A percentile compares a stretch with the other conserved stretches of the same genome.
phyloP scores from a whole-genome alignment of 35 echinoderm and acorn worm genomes.

The Nesometra sesokonis region DNA sequence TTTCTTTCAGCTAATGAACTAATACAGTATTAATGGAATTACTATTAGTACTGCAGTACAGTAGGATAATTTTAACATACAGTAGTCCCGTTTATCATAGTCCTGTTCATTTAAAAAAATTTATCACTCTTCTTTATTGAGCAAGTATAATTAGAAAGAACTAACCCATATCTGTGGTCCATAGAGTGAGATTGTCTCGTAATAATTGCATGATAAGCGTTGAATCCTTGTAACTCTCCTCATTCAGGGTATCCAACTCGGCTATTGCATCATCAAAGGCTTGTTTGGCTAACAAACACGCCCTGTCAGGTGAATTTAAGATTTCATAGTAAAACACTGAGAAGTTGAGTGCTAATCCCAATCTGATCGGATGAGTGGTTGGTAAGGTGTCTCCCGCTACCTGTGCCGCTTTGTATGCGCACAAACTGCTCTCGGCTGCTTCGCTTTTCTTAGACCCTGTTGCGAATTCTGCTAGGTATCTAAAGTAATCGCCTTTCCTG shows the following conservation, averaged over 20 bases:
- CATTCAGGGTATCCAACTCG: constrained; percentile 68
- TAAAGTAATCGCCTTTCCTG: constrained; percentile 95
- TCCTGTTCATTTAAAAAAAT: no score
- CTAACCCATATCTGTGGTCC: constrained; percentile 87
- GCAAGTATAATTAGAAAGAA: no score
- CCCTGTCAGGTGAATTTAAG: constrained; percentile 77
- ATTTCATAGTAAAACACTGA: constrained; percentile 99
- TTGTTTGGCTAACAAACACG: constrained; percentile 73
- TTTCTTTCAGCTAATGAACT: no score
- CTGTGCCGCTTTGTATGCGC: constrained; percentile 64
- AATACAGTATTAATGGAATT: no score
- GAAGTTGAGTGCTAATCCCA: constrained; percentile 97
- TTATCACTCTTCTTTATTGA: no score
- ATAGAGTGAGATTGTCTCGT: constrained; percentile 96
- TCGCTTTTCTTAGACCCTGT: constrained; percentile 9
- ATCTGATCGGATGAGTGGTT: constrained; percentile 85
- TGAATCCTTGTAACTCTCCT: constrained; percentile 97
- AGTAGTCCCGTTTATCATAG: no score
- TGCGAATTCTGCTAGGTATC: constrained; percentile 80
- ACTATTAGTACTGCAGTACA: no score
- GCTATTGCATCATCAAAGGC: constrained; percentile 96
- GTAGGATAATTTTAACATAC: no score
- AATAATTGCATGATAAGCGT: constrained; percentile 98
- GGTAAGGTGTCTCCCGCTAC: constrained; percentile 20
- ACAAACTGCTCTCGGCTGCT: constrained; percentile 68